These are phyloP conservation scores for Sinocyclocheilus anophthalmus DNA, from an alignment of 2,113 vertebrate species.

Conservation along the genomic window DNA sequence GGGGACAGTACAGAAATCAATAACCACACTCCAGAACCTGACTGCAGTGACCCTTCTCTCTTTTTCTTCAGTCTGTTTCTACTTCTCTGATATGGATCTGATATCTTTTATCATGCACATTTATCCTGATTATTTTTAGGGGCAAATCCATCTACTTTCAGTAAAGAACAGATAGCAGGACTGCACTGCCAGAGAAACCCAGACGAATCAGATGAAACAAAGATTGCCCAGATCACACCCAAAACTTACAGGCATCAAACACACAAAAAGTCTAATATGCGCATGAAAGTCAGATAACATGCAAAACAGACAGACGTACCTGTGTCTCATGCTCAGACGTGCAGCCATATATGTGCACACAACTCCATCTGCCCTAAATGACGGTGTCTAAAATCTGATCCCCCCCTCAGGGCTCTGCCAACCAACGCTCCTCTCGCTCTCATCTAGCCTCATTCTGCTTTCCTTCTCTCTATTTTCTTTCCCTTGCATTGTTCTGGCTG, in stretches of 20 bases:
- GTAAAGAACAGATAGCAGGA: background rate
- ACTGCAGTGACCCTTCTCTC: too few species aligned
- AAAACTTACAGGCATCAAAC: background rate
- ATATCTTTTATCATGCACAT: too few species aligned
- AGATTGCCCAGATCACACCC: background rate
- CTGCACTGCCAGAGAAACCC: background rate
- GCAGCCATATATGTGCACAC: constrained; percentile 71
- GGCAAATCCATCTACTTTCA: too few species aligned
- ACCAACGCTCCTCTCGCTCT: constrained; percentile 63
- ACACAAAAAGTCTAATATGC: background rate
- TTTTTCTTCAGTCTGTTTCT: too few species aligned
- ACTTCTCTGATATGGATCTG: too few species aligned
- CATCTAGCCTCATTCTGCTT: constrained; percentile 43
- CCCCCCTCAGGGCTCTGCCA: constrained; percentile 60
- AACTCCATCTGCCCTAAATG: constrained; percentile 74
- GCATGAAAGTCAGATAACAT: background rate
- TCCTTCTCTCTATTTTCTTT: constrained; percentile 40
- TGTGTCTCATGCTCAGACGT: constrained; percentile 72
- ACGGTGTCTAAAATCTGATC: constrained; percentile 76
- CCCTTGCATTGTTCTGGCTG: constrained; percentile 74
- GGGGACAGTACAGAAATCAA: too few species aligned
- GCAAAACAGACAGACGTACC: background rate
- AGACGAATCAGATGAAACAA: background rate
- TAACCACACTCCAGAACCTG: too few species aligned
- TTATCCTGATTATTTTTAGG: too few species aligned